Base-by-base conservation (phyloP, 2,113 vertebrate species). In the Tachycineta bicolor region DNA sequence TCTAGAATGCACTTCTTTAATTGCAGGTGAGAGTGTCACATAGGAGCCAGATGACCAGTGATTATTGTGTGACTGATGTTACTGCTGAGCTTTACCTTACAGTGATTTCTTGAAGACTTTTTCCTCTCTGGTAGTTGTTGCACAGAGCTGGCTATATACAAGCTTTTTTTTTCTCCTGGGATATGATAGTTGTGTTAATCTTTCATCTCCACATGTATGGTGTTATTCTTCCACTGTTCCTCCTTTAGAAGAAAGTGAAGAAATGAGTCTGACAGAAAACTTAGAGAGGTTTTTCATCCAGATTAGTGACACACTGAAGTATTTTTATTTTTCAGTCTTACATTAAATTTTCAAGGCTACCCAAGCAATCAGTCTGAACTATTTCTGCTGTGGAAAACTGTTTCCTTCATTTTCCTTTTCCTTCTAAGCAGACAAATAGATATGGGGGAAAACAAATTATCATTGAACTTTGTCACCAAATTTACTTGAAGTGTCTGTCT, bases 301-400 rank as follows among this genome's bases (percentile, higher is more conserved):
- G 37, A 7, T 59, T 52, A 78, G 39, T 59, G 75, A 82, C n/a
- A 67, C 10, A 16, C 9, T 44, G 24, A 55, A 76, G 18, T 77
- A 68, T 83, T 87, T 96, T 89, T 69, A 69, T 87, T 87, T 96
- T 91, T 69, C 64, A 68, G 29, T 60, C 50, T 82, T 93, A 16
- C 3, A 10, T 75, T 79, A 76, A 50, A 58, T 39, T 69, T 84
- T 91, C 31, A 59, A 69, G 62, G 33, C 70, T 73, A 47, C 58
- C 28, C 11, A 65, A 17, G 55, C 21, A 86, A 82, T 69, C 58
- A 68, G 1, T 89, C n/a, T 65, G 41, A 70, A 60, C 22, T 68
- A 11, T 53, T 93, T 89, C 76, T 87, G 23, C 80, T 59, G 12
- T 4, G 23, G 67, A 87, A 92, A 79, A 80, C 12, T 53, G 6